Percentiles rank a stretch among this genome's conserved stretches.
Evolutionary conservation across 2,888 invertebrate species (phyloP).

Genomic region (Pachliopta kotzebuea): DNA sequence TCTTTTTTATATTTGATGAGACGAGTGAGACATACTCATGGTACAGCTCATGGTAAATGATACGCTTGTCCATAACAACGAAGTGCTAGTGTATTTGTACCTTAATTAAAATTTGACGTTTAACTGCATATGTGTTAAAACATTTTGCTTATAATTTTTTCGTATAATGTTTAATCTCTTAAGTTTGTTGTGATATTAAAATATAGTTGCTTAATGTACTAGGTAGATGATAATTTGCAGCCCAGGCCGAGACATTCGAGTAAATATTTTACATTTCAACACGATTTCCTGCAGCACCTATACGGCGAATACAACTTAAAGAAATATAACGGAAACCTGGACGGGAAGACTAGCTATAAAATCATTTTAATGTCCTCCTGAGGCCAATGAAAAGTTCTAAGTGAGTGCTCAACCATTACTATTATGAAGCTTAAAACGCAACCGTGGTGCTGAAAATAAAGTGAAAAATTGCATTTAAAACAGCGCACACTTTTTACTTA

Average conservation of each 20-base stretch:
- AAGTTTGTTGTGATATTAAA: background rate
- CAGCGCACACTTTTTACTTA: slow-evolving; percentile 3
- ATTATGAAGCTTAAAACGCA: slow-evolving; percentile 18
- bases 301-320: slow-evolving; percentile 19
- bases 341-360: slow-evolving; percentile 26
- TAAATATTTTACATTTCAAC: slow-evolving; percentile 24
- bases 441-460: slow-evolving; percentile 15
- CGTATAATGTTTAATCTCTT: too few species aligned
- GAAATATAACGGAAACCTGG: slow-evolving; percentile 20
- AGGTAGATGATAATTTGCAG: slow-evolving; percentile 5
- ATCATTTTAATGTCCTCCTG: slow-evolving; percentile 26
- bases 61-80: too few species aligned
- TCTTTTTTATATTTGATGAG: too few species aligned
- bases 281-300: slow-evolving; percentile 21
- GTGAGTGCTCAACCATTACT: slow-evolving; percentile 21
- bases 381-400: slow-evolving; percentile 26
- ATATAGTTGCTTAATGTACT: background rate
- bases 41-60: too few species aligned
- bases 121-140: too few species aligned
- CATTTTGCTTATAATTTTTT: too few species aligned
- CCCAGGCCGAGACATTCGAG: background rate
- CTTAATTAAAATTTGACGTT: too few species aligned
- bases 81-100: too few species aligned
- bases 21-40: too few species aligned
- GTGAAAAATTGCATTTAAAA: slow-evolving; percentile 19